Evolutionary conservation across 2,113 vertebrate genomes (phyloP).

Genomic region (Psammodynastes pulverulentus): DNA sequence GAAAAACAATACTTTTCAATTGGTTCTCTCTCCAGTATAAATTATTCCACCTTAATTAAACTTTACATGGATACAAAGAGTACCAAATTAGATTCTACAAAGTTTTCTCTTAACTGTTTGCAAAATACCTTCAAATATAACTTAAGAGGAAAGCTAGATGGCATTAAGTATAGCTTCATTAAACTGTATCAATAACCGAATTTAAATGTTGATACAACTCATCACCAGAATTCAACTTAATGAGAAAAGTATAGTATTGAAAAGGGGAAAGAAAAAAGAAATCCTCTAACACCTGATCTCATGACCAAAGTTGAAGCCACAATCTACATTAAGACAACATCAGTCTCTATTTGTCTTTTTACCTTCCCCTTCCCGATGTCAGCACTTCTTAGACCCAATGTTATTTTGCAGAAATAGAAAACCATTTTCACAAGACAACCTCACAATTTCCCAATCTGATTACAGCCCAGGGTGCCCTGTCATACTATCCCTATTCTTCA

Average conservation of each 20-base stretch:
- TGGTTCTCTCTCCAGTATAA: slow-evolving; percentile 65
- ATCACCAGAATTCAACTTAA: neutral
- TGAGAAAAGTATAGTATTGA: neutral
- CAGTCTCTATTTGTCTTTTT: neutral
- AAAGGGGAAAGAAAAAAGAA: neutral
- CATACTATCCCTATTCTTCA: neutral
- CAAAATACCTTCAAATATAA: neutral
- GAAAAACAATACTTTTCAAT: slow-evolving; percentile 50
- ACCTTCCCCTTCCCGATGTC: neutral
- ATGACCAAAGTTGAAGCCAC: neutral
- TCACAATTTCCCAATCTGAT: neutral
- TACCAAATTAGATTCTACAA: neutral
- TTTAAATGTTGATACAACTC: neutral
- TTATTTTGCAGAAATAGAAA: too few relatives aligned
- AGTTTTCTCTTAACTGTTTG: neutral
- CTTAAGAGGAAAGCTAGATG: neutral
- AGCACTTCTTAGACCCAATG: neutral
- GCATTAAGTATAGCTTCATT: neutral
- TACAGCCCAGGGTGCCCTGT: neutral
- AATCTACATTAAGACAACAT: neutral
- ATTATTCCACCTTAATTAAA: slow-evolving; percentile 47
- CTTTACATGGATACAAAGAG: neutral
- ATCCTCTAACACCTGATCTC: neutral
- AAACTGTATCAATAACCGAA: neutral
- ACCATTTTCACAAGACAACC: neutral